Base-by-base conservation (phyloP, 2,113 vertebrate species). In the Phocoena sinus region DNA sequence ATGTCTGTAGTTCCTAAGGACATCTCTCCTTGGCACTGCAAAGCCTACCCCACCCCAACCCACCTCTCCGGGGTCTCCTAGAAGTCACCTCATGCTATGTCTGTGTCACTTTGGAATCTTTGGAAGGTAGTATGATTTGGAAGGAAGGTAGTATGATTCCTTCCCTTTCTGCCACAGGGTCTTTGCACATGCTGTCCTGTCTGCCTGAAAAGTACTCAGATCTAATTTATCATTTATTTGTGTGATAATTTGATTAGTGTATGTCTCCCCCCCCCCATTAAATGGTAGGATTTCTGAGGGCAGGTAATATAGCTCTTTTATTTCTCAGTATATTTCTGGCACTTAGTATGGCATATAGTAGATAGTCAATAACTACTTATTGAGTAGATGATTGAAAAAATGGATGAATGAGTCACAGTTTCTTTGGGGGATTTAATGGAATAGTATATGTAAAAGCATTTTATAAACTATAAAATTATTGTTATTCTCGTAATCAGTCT, bases 171-270 rank as follows among this genome's bases (percentile, higher is more conserved):
- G 28, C 92, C n/a, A 33, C 56, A 25, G 58, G 71, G 23, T 71
- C 23, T 93, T 76, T 96, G 18, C 14, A 92, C 31, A 74, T 26
- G 50, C 65, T 38, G 6, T 79, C 44, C 21, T 67, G 26, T 33
- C 26, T 44, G n/a, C 41, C 73, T 67, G 14, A 47, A 56, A 80
- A 91, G 12, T 25, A 50, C 47, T 89, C 2, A 38, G 6, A 91
- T 91, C 20, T 50, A 12, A 65, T 88, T 70, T 93, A n/a, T 74
- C 28, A 31, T 74, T 92, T 79, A 50, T 83, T 79, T 84, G 6
- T 47, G 21, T 94, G 36, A 65, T 44, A 38, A 76, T 21, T 84
- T 58, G 65, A n/a, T 77, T 70, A 21, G 36, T 60, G 8, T 60
- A 15, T 74, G 12, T 65, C 1, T 65, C 18, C 15, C 41, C 15